These are phyloP conservation scores for Holacanthus passer DNA, from an alignment of 2,113 vertebrate species.

Conservation along the genomic window DNA sequence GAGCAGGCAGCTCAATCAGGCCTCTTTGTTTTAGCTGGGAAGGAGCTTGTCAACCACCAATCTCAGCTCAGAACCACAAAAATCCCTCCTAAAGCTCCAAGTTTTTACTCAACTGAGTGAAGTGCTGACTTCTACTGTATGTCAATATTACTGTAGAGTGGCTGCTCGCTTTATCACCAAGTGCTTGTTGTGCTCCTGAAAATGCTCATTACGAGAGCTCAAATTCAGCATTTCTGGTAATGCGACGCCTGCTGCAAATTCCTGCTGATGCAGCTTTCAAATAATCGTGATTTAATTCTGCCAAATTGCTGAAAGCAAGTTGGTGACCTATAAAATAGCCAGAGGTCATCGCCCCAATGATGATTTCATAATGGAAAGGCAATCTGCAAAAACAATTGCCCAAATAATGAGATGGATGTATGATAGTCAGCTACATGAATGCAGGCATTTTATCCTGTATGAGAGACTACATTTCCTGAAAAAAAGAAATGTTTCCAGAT, in stretches of 20 bases:
- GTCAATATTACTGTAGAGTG: conserved; percentile 10
- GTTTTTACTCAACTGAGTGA: conserved; percentile 29
- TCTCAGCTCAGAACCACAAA: background rate
- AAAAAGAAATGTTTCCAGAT: background rate
- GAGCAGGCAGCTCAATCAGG: conserved; percentile 16
- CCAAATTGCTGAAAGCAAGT: background rate
- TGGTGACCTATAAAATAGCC: conserved; percentile 1
- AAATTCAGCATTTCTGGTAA: conserved; percentile 41
- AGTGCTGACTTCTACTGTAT: conserved; percentile 42
- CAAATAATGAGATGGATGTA: background rate
- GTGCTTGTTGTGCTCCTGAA: conserved; percentile 33
- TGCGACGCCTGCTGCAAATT: background rate
- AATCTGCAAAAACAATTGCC: background rate
- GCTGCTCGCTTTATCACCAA: conserved; percentile 9
- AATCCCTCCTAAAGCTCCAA: conserved; percentile 25
- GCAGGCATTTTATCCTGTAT: background rate
- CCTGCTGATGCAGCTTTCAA: conserved; percentile 27
- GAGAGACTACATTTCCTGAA: background rate
- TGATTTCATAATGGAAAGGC: background rate
- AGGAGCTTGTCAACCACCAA: conserved; percentile 12
- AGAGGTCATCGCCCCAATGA: background rate
- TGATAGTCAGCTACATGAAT: background rate
- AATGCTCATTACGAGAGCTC: conserved; percentile 39
- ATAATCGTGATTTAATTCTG: background rate
- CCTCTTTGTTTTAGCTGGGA: conserved; percentile 55